phyloP scores from a whole-genome alignment of 2,888 invertebrate species.

The Drosophila ezoana region DNA sequence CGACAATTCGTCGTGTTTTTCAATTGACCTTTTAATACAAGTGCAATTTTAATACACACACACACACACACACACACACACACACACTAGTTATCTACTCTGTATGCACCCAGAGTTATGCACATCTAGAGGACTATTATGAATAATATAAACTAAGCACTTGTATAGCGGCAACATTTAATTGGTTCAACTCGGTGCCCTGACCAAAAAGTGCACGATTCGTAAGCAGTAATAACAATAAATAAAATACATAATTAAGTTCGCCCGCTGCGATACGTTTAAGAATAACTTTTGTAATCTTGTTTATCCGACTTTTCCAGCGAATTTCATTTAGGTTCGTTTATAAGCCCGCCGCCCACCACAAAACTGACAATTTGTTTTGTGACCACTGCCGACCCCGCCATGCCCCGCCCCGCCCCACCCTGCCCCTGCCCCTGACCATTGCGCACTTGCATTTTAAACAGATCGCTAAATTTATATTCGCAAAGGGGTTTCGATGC shows the following conservation, averaged over 20 bases:
- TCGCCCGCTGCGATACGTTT: constrained; percentile 20
- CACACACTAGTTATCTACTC: constrained; percentile 6
- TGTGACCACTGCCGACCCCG: not conserved
- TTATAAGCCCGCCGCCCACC: constrained; percentile 42
- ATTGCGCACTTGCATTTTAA: constrained; percentile 41
- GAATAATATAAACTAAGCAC: constrained; percentile 6
- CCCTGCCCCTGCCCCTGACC: not conserved
- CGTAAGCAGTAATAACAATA: constrained; percentile 17
- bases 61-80: not conserved
- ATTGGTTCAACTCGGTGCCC: constrained; percentile 39
- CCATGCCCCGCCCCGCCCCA: not conserved
- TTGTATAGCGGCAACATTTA: constrained; percentile 16
- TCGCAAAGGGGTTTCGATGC: constrained; percentile 31
- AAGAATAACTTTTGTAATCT: constrained; percentile 55
- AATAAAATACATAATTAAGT: constrained; percentile 46
- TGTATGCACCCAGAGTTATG: constrained; percentile 2
- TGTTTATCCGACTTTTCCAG: constrained; percentile 51
- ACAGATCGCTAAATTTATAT: constrained; percentile 36
- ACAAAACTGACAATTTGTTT: constrained; percentile 39
- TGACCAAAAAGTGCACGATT: constrained; percentile 11
- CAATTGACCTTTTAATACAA: constrained; percentile 35
- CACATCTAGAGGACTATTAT: constrained; percentile 1
- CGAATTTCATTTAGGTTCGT: constrained; percentile 49
- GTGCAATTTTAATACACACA: not conserved
- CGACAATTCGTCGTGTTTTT: constrained; percentile 12